These are phyloP conservation scores for Oplegnathus fasciatus DNA, from an alignment of 2,113 vertebrate species.

Conservation along the genomic window DNA sequence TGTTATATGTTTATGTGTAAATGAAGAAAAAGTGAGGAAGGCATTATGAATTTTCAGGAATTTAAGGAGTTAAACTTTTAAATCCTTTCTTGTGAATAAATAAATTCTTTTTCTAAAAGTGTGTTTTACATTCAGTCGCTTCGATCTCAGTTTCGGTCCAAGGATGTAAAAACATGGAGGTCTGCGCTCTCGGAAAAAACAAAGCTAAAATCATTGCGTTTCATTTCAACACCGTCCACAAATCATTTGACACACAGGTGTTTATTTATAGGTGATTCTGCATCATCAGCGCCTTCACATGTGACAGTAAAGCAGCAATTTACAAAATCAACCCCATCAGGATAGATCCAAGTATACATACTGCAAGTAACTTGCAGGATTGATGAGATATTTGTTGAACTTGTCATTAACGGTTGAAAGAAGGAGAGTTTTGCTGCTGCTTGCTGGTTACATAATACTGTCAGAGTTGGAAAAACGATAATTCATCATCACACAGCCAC, in stretches of 20 bases:
- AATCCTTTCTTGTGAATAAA: slow-evolving; percentile 68
- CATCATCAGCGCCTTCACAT: background rate
- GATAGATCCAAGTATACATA: background rate
- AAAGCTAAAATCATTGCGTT: background rate
- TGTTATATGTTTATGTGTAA: slow-evolving; percentile 38
- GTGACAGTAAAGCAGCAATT: background rate
- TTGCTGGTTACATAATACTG: background rate
- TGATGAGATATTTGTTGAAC: too few relatives aligned
- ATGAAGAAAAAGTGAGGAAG: slow-evolving; percentile 10
- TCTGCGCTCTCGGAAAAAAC: background rate
- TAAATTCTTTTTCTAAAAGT: slow-evolving; percentile 42
- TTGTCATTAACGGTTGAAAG: too few relatives aligned
- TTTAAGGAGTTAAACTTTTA: slow-evolving; percentile 36
- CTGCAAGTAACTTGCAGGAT: background rate
- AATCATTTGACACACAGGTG: background rate
- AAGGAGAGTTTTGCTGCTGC: background rate
- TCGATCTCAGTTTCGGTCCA: background rate
- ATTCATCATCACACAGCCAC: background rate
- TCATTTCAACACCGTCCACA: background rate
- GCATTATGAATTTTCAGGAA: slow-evolving; percentile 22
- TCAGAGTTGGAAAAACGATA: background rate
- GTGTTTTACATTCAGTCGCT: background rate
- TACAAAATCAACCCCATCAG: background rate
- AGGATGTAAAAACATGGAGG: background rate
- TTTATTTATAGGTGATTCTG: background rate